Percentiles rank a stretch among this genome's conserved stretches.
phyloP scores from a whole-genome alignment of 2,888 invertebrate species.

The Ypsolopha sequella region DNA sequence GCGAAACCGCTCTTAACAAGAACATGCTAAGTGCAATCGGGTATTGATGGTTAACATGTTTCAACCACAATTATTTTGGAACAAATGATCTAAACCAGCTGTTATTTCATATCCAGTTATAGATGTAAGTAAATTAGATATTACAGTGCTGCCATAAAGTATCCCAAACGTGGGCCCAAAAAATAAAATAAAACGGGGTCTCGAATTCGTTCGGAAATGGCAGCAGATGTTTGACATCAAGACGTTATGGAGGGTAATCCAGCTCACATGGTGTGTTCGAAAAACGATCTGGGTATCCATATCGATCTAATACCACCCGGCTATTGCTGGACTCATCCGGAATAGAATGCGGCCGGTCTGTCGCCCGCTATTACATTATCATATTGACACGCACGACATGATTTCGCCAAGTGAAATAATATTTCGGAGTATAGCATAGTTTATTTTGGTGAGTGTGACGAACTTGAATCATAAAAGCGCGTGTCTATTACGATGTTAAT shows the following conservation, averaged over 20 bases:
- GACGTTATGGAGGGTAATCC: slow-evolving; percentile 59
- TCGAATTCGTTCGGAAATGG: slow-evolving; percentile 25
- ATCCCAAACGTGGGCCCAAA: slow-evolving; percentile 15
- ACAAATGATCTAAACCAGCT: no score
- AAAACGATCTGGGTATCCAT: slow-evolving; percentile 13
- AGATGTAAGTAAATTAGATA: no score
- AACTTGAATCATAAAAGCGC: background rate
- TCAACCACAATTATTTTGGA: no score
- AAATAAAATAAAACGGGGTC: slow-evolving; percentile 47
- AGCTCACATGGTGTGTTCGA: slow-evolving; percentile 37
- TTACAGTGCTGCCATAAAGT: no score
- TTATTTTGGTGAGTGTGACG: background rate
- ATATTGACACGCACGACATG: slow-evolving; percentile 2
- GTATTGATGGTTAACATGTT: no score
- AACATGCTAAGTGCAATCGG: no score
- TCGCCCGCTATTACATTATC: background rate
- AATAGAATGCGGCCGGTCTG: background rate
- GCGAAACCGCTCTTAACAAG: no score
- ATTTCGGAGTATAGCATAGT: background rate
- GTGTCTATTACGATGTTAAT: background rate
- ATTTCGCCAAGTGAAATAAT: background rate
- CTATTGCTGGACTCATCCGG: background rate
- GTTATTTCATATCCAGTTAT: no score
- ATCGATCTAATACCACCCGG: background rate
- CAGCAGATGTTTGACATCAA: slow-evolving; percentile 59